A percentile compares a stretch with the other conserved stretches of the same genome.
phyloP scores from a whole-genome alignment of 1,140 invertebrate species.

The Bradynema listronoti region DNA sequence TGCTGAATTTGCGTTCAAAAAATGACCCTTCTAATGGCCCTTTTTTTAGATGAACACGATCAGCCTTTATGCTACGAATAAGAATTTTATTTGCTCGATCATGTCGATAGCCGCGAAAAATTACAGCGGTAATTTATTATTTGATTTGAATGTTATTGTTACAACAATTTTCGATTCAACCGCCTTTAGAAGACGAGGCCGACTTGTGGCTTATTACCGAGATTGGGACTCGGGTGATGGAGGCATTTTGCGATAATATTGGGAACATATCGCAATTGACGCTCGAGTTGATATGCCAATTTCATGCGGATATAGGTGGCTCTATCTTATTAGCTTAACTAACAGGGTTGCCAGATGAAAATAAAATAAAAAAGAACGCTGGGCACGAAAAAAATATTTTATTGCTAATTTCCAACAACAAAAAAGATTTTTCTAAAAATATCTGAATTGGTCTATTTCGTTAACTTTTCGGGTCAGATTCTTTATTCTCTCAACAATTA shows the following conservation, averaged over 20 bases:
- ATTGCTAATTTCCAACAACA: too few species aligned
- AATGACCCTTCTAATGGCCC: too few species aligned
- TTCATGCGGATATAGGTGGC: conserved; percentile 41
- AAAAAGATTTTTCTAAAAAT: too few species aligned
- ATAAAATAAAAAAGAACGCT: too few species aligned
- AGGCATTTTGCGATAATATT: conserved; percentile 33
- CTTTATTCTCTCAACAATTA: too few species aligned
- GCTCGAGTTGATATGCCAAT: conserved; percentile 31
- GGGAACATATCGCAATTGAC: conserved; percentile 36
- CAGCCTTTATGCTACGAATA: conserved; percentile 31
- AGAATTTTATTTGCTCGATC: conserved; percentile 39
- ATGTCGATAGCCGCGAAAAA: conserved; percentile 25
- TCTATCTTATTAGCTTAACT: conserved; percentile 1
- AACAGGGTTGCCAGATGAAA: neutral
- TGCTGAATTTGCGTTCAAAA: too few species aligned
- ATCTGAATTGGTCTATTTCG: too few species aligned
- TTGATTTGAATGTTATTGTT: conserved; percentile 5
- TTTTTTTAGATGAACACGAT: conserved; percentile 39
- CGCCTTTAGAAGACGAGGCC: conserved; percentile 35
- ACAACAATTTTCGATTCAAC: neutral
- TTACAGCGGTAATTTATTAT: conserved; percentile 28
- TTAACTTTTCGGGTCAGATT: too few species aligned
- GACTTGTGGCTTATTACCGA: conserved; percentile 43
- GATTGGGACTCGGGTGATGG: conserved; percentile 31
- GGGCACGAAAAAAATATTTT: too few species aligned